Conservation (phyloP, 2,888 invertebrate genomes). For the Zaprionus obscuricornis region DNA sequence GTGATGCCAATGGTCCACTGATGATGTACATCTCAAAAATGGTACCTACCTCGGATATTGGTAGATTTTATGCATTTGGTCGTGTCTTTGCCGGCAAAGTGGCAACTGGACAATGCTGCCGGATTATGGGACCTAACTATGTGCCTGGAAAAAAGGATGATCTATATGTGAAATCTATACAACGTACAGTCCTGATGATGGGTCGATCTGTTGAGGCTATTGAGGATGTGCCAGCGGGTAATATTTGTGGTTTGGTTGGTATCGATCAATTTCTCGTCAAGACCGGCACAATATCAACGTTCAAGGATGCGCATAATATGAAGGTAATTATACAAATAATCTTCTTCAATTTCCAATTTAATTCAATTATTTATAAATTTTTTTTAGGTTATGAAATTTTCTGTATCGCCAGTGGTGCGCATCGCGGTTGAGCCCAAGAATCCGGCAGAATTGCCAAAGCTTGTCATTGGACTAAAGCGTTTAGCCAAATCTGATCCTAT, state of each 20-base stretch:
- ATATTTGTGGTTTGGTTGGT: slow-evolving; percentile 99
- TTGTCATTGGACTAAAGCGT: slow-evolving; percentile 99
- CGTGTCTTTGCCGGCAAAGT: slow-evolving; percentile 99
- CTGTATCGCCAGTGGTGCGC: slow-evolving; percentile 99
- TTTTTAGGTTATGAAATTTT: slow-evolving; percentile 98
- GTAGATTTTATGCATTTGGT: slow-evolving; percentile 99
- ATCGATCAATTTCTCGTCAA: slow-evolving; percentile 99
- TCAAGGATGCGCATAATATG: slow-evolving; percentile 99
- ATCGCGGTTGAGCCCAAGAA: slow-evolving; percentile 99
- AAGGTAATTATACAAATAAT: slow-evolving; percentile 84
- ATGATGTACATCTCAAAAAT: slow-evolving; percentile 99
- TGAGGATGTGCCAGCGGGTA: slow-evolving; percentile 99
- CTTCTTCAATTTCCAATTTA: background rate
- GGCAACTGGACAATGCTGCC: slow-evolving; percentile 95
- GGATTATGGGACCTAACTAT: slow-evolving; percentile 99
- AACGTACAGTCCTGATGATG: slow-evolving; percentile 99
- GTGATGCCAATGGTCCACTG: slow-evolving; percentile 97
- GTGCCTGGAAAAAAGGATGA: slow-evolving; percentile 99
- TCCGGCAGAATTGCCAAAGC: slow-evolving; percentile 98
- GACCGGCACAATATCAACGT: slow-evolving; percentile 99
- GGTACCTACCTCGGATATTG: slow-evolving; percentile 99
- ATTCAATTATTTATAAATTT: background rate
- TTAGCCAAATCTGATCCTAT: slow-evolving; percentile 99
- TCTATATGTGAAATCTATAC: slow-evolving; percentile 99
- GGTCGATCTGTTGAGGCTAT: slow-evolving; percentile 99